These are phyloP conservation scores for Amiota mariae DNA, from an alignment of 2,888 invertebrate species.

Conservation along the genomic window DNA sequence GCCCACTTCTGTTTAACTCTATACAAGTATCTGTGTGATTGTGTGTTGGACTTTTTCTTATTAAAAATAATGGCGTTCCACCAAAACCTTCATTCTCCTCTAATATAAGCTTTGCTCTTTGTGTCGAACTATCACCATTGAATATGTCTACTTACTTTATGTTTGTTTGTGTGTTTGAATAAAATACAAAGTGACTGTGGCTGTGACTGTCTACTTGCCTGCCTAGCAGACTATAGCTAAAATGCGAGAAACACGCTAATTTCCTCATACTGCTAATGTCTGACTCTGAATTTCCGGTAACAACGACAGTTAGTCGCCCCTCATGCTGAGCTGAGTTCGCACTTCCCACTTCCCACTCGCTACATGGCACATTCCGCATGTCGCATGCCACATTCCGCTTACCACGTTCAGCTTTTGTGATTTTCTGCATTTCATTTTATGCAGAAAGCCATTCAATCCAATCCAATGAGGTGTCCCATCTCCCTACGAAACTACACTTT, in stretches of 20 bases:
- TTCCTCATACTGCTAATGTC: constrained; percentile 62
- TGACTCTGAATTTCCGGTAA: constrained; percentile 62
- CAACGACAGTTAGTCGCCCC: not conserved
- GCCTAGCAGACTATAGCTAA: constrained; percentile 32
- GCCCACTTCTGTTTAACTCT: not conserved
- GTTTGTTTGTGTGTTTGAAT: constrained; percentile 28
- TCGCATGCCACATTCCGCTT: too few species aligned
- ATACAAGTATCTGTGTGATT: not conserved
- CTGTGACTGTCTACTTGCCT: constrained; percentile 21
- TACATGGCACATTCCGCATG: too few species aligned
- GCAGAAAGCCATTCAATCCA: constrained; percentile 22
- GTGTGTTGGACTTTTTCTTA: constrained; percentile 18
- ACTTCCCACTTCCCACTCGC: constrained; percentile 34
- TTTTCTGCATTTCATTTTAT: constrained; percentile 49
- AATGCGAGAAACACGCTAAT: constrained; percentile 49
- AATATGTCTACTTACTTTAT: not conserved
- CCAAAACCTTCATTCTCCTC: not conserved
- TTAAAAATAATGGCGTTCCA: constrained; percentile 41
- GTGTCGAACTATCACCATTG: not conserved
- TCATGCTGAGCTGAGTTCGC: constrained; percentile 11
- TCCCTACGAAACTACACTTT: too few species aligned
- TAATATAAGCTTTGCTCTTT: too few species aligned
- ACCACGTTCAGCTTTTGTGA: not conserved
- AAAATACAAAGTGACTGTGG: too few species aligned
- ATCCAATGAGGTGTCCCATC: too few species aligned